A percentile compares a stretch with the other conserved stretches of the same genome.
Conservation (phyloP, 1,140 invertebrate species). For the Aphis gossypii region DNA sequence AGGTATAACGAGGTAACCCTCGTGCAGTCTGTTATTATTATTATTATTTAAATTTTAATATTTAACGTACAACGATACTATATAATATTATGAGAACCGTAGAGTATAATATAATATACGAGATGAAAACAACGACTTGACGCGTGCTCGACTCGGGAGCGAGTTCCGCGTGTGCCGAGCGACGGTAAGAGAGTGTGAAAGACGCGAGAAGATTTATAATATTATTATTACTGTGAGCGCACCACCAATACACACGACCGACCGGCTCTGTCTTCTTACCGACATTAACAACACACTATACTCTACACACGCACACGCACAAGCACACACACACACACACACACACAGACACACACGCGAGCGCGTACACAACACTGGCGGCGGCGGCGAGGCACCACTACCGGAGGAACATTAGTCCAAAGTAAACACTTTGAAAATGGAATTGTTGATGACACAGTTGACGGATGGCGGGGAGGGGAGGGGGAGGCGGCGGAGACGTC, state of each 20-base stretch:
- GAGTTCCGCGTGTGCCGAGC: not conserved
- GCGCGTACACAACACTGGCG: not conserved
- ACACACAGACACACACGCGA: not conserved
- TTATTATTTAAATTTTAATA: too few species aligned
- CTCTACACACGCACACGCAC: not conserved
- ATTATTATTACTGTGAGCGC: not conserved
- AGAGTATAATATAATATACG: too few species aligned
- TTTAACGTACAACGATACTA: too few species aligned
- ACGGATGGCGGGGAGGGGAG: not conserved
- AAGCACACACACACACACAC: not conserved
- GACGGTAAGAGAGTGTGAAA: not conserved
- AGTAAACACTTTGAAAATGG: conserved; percentile 58
- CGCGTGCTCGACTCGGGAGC: not conserved
- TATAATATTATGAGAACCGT: too few species aligned
- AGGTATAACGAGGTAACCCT: too few species aligned
- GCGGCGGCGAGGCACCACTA: conserved; percentile 37
- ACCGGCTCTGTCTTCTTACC: conserved; percentile 56
- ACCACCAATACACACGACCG: conserved; percentile 42
- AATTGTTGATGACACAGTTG: conserved; percentile 58
- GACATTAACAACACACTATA: conserved; percentile 45
- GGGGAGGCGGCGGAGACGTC: not conserved
- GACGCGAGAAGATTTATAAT: conserved; percentile 16
- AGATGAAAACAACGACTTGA: not conserved
- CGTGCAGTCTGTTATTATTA: too few species aligned
- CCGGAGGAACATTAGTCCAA: conserved; percentile 58